Evolutionary conservation across 2,888 invertebrate species (phyloP).

Genomic region (Erebia ligea): DNA sequence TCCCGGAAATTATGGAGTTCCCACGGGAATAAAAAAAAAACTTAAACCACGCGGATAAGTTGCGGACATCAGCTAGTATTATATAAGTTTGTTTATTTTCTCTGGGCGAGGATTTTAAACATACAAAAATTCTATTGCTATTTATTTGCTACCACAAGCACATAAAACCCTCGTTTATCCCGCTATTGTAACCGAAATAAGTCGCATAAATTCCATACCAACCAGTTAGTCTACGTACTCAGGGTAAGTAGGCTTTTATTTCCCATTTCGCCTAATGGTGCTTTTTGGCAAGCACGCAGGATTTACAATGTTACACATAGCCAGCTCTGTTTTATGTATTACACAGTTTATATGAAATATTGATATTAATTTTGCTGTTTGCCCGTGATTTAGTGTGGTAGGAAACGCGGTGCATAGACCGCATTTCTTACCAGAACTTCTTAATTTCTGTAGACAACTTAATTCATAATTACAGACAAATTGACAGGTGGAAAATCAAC

Average conservation of each 20-base stretch:
- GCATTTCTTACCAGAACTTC: too few species aligned
- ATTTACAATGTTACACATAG: constrained; percentile 17
- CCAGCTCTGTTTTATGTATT: constrained; percentile 8
- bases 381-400: neutral
- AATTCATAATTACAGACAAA: too few species aligned
- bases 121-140: neutral
- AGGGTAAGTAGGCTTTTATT: constrained; percentile 26
- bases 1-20: too few species aligned
- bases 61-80: too few species aligned
- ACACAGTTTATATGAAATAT: constrained; percentile 17
- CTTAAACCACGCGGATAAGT: too few species aligned
- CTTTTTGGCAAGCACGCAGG: constrained; percentile 23
- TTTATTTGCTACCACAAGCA: constrained; percentile 5
- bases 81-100: too few species aligned
- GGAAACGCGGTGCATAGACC: too few species aligned
- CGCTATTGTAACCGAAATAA: constrained; percentile 20
- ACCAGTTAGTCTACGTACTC: constrained; percentile 23
- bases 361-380: constrained; percentile 1
- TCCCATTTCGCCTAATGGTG: constrained; percentile 15
- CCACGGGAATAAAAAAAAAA: too few species aligned
- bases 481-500: too few species aligned
- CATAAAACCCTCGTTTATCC: constrained; percentile 15
- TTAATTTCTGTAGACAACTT: too few species aligned
- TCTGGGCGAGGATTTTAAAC: neutral
- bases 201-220: constrained; percentile 18